Evolutionary conservation across 2,888 invertebrate species (phyloP).

Genomic region (Pelosia muscerda): DNA sequence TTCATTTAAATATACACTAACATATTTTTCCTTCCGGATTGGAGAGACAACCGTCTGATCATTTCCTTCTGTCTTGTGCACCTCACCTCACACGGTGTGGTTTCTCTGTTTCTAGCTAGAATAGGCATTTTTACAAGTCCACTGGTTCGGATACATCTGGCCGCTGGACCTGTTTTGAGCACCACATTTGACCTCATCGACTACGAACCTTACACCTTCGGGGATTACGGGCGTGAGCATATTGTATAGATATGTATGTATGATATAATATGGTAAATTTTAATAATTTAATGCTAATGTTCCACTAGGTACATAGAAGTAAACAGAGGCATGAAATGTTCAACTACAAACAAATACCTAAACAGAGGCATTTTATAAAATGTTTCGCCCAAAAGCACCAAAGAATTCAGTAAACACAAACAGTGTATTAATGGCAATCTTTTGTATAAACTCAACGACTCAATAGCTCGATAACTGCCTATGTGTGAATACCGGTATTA

Average conservation of each 20-base stretch:
- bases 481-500: slow-evolving; percentile 2
- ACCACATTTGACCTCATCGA: background rate
- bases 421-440: background rate
- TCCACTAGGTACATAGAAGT: too few relatives aligned
- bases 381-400: background rate
- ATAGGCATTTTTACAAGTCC: too few relatives aligned
- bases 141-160: background rate
- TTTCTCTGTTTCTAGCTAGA: too few relatives aligned
- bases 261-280: too few relatives aligned
- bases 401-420: background rate
- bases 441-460: background rate
- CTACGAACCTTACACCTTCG: too few relatives aligned
- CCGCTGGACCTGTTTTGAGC: background rate
- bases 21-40: background rate
- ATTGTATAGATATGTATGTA: too few relatives aligned
- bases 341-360: background rate
- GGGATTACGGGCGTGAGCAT: too few relatives aligned
- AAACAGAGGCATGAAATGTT: too few relatives aligned
- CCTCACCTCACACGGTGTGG: too few relatives aligned
- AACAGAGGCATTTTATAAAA: background rate
- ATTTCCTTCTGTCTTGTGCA: background rate
- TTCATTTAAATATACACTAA: background rate
- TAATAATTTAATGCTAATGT: too few relatives aligned
- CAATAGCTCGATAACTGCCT: background rate
- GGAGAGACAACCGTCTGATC: background rate